A percentile compares a stretch with the other conserved stretches of the same genome.
Evolutionary conservation across 2,113 vertebrate genomes (phyloP).

Genomic region (Acanthisitta chloris): DNA sequence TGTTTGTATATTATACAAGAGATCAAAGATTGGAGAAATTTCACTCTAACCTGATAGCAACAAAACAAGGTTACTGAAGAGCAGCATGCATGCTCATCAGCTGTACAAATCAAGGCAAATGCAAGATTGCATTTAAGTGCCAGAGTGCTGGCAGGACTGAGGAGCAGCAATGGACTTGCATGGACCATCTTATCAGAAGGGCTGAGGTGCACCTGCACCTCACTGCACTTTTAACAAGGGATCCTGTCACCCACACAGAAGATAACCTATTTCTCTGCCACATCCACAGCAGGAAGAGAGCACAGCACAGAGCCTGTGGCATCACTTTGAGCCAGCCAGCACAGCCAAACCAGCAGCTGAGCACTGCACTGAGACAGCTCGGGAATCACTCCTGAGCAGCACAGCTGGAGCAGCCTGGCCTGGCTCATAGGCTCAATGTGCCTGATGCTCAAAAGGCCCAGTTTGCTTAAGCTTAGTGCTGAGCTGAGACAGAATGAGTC

Average conservation of each 20-base stretch:
- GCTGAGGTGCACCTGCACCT: background rate
- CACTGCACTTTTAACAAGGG: background rate
- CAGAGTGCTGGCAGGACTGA: background rate
- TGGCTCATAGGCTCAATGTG: background rate
- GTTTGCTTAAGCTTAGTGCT: background rate
- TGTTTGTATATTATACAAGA: background rate
- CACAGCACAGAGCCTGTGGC: background rate
- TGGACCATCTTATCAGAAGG: background rate
- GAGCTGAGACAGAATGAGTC: background rate
- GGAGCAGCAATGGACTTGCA: too few relatives aligned
- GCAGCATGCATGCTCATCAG: background rate
- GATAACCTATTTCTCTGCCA: background rate
- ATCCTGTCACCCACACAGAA: background rate
- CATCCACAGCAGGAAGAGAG: background rate
- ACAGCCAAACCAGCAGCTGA: fast-evolving
- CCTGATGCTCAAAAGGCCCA: background rate
- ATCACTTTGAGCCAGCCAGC: background rate
- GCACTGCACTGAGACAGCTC: fast-evolving
- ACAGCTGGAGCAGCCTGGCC: background rate
- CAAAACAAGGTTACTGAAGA: background rate
- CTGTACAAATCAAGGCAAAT: background rate
- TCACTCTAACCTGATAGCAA: background rate
- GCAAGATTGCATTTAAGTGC: background rate
- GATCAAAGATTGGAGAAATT: background rate
- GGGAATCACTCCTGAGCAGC: background rate